Evolutionary conservation across 2,888 invertebrate genomes (phyloP).

Genomic region (Ichneumoninae sp.): DNA sequence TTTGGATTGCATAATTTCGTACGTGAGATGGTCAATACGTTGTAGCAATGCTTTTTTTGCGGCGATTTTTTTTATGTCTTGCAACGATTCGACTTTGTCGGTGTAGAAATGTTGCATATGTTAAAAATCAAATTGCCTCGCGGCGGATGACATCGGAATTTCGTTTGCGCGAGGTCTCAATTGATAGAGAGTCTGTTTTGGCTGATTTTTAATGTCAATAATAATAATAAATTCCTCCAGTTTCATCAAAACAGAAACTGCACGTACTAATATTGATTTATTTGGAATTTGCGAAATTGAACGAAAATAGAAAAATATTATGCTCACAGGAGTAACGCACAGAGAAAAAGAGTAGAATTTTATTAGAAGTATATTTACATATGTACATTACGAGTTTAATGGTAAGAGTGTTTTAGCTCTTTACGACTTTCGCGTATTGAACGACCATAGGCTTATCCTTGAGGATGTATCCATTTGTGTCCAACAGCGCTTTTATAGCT

Average conservation of each 20-base stretch:
- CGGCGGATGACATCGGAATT: background rate
- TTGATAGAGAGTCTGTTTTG: no score
- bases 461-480: constrained; percentile 94
- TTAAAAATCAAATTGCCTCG: background rate
- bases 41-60: background rate
- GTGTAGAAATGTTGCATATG: background rate
- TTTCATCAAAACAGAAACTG: no score
- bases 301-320: background rate
- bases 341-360: constrained; percentile 13
- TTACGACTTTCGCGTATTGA: constrained; percentile 89
- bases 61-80: background rate
- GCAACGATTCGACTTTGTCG: background rate
- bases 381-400: constrained; percentile 44
- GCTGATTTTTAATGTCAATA: no score
- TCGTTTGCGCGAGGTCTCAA: no score
- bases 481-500: constrained; percentile 91
- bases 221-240: no score
- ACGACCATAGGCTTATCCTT: constrained; percentile 96
- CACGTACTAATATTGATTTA: background rate
- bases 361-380: constrained; percentile 59
- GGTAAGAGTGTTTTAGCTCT: constrained; percentile 64
- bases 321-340: background rate
- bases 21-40: background rate
- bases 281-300: background rate
- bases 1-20: background rate